Conservation (phyloP, 1,140 invertebrate species). For the Drosophila tsacasi region DNA sequence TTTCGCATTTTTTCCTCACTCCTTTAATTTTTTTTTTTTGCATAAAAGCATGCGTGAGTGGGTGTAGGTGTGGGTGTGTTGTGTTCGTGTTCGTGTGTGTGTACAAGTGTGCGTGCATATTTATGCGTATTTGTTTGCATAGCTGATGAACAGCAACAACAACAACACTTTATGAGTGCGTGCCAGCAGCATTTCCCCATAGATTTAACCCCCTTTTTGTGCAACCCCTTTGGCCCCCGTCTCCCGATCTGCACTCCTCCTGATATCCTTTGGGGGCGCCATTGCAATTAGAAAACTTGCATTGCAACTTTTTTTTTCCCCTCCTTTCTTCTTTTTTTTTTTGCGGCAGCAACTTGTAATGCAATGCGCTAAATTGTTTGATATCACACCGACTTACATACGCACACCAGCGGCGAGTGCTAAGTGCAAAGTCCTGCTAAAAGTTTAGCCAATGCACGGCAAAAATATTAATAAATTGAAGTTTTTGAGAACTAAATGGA, state of each 20-base stretch:
- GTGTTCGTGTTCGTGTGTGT: constrained; percentile 13
- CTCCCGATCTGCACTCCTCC: constrained; percentile 29
- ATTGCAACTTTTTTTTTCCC: constrained; percentile 60
- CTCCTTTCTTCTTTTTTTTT: constrained; percentile 4
- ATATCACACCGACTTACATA: constrained; percentile 40
- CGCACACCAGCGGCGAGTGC: constrained; percentile 30
- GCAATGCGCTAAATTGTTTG: constrained; percentile 79
- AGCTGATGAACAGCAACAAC: constrained; percentile 73
- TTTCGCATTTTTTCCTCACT: constrained; percentile 10
- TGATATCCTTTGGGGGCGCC: constrained; percentile 47
- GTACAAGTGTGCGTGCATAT: constrained; percentile 66
- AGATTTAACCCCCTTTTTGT: constrained; percentile 4
- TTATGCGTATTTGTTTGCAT: constrained; percentile 83
- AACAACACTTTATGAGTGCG: constrained; percentile 58
- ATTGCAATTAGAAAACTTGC: constrained; percentile 76
- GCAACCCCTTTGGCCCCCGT: constrained; percentile 15
- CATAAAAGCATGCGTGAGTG: constrained; percentile 49
- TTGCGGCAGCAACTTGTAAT: constrained; percentile 55
- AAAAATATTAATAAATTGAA: constrained; percentile 7
- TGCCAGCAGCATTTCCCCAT: constrained; percentile 49
- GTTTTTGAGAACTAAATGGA: background rate
- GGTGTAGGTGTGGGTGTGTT: constrained; percentile 21
- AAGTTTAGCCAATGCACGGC: constrained; percentile 41
- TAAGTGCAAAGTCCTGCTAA: constrained; percentile 79
- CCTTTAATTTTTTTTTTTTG: constrained; percentile 21